phyloP scores from a whole-genome alignment of 2,113 vertebrate species.

The Dromaius novaehollandiae region DNA sequence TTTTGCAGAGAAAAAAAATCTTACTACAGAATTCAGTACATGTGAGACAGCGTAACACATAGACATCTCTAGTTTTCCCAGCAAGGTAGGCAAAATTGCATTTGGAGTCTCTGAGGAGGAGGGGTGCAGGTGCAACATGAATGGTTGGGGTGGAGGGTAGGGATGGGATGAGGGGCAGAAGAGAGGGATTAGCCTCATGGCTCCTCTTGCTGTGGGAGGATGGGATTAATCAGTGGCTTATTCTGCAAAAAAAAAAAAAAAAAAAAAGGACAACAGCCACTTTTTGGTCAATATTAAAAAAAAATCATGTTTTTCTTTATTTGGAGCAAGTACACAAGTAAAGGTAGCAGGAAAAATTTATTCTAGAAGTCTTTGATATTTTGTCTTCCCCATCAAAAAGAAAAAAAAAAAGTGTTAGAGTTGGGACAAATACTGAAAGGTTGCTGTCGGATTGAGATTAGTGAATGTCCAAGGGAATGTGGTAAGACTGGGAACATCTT shows the following conservation, averaged over 20 bases:
- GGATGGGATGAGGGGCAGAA: no score
- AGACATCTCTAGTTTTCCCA: neutral
- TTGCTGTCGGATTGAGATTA: neutral
- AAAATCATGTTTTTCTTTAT: neutral
- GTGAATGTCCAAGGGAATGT: neutral
- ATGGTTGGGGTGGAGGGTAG: neutral
- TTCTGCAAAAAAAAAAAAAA: neutral
- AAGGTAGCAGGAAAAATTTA: neutral
- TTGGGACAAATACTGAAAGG: neutral
- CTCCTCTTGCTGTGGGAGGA: neutral
- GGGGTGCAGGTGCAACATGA: neutral
- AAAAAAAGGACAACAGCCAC: neutral
- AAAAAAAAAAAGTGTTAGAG: neutral
- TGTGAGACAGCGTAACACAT: accelerated
- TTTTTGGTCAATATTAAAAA: neutral
- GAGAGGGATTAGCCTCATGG: neutral
- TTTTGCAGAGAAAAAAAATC: neutral
- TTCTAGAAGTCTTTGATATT: neutral
- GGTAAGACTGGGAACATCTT: neutral
- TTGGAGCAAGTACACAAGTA: neutral
- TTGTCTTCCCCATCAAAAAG: neutral
- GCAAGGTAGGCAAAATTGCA: neutral
- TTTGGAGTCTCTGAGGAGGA: neutral
- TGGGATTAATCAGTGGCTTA: neutral
- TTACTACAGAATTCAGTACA: neutral